A percentile compares a stretch with the other conserved stretches of the same genome.
Evolutionary conservation across 2,888 invertebrate genomes (phyloP).

Genomic region (Scrobipalpa atriplicella): DNA sequence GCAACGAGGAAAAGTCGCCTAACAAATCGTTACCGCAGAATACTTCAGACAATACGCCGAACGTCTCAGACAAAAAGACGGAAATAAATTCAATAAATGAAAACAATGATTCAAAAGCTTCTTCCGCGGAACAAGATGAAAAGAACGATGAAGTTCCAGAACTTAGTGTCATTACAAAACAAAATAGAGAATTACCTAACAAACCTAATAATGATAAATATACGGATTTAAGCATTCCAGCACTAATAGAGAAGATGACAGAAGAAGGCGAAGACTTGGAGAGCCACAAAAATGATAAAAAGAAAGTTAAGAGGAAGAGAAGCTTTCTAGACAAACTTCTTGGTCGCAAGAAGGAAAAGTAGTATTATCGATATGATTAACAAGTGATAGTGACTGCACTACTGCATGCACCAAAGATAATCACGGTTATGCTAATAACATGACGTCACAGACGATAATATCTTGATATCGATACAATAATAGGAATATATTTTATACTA

Average conservation of each 20-base stretch:
- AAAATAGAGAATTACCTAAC: constrained; percentile 61
- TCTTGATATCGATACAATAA: constrained; percentile 51
- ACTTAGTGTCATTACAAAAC: constrained; percentile 57
- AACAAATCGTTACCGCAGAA: background rate
- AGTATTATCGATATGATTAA: constrained; percentile 48
- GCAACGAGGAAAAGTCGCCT: constrained; percentile 20
- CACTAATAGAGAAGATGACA: constrained; percentile 70
- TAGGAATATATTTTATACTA: background rate
- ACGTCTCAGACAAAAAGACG: constrained; percentile 3
- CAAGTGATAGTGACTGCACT: constrained; percentile 49
- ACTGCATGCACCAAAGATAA: constrained; percentile 73
- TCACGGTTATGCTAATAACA: constrained; percentile 57
- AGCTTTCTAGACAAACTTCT: constrained; percentile 77
- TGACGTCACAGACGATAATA: constrained; percentile 68
- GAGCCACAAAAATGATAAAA: constrained; percentile 55
- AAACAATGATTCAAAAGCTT: constrained; percentile 56
- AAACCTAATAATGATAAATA: constrained; percentile 53
- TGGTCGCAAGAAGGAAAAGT: constrained; percentile 71
- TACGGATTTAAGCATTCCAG: constrained; percentile 71
- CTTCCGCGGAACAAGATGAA: constrained; percentile 66
- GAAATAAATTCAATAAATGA: constrained; percentile 32
- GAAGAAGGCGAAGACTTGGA: constrained; percentile 65
- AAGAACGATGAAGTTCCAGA: constrained; percentile 71
- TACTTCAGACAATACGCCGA: background rate
- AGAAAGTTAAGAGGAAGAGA: constrained; percentile 75